Base-by-base conservation (phyloP, 2,113 vertebrate genomes). In the Columba janthina region DNA sequence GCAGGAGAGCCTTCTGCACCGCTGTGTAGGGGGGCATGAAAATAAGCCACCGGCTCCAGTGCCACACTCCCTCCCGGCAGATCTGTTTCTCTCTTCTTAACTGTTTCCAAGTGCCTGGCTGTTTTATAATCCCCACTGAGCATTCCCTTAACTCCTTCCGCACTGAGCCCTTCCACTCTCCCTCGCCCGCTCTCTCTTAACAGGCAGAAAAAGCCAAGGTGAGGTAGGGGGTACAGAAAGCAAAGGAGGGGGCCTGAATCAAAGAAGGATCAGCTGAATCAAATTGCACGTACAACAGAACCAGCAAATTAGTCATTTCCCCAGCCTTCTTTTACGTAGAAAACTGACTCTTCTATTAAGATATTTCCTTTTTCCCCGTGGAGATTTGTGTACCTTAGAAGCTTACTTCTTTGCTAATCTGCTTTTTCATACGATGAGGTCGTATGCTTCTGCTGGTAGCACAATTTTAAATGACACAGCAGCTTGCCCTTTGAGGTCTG, bases 21-120 rank as follows among this genome's bases (percentile, higher is more conserved):
- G 60, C 94, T 54, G 82, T 77, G 93, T 85, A 86, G 83, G 88
- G 94, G 96, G 85, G 89, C 85, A 95, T 96, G 94, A 97, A 97
- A 96, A 96, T 90, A 95, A 95, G 93, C 75, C 78, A 89, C 77
- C 44, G 50, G 91, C 84, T 97, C 92, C 90, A 84, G 95, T 95
- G 94, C 94, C 88, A 94, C 96, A 94, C 88, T 95, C 97, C 77
- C 90, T 96, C 94, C 94, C 91, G 95, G 94, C 92, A 82, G 94
- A 97, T 92, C 93, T 94, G 85, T 86, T 96, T 97, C 89, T 96
- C 95, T 96, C 84, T 97, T 87, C 95, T 94, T 96, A 96, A 97
- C 95, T 96, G 96, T 95, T 96, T 97, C 96, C 93, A 97, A 96
- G 88, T 87, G 88, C 88, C 85, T 84, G 88, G 94, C 85, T 98